These are phyloP conservation scores for Atrina japonica DNA, from an alignment of 2,888 invertebrate genomes.

Conservation along the genomic window DNA sequence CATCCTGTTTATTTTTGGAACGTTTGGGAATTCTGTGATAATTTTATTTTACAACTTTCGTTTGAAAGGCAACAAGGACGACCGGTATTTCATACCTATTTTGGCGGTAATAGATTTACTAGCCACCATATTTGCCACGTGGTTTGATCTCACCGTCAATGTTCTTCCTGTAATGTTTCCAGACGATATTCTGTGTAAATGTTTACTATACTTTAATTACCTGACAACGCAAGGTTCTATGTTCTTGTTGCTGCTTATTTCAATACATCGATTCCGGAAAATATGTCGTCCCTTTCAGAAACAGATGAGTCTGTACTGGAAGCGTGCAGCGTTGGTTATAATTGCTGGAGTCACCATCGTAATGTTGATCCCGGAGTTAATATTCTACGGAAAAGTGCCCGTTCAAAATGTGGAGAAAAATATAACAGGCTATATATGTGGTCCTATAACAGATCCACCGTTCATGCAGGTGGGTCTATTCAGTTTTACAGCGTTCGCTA, in stretches of 20 bases:
- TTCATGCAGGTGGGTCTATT: slow-evolving; percentile 17
- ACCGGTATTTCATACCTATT: slow-evolving; percentile 33
- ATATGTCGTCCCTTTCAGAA: slow-evolving; percentile 29
- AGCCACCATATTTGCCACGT: slow-evolving; percentile 13
- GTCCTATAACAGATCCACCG: slow-evolving; percentile 18
- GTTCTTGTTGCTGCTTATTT: slow-evolving; percentile 21
- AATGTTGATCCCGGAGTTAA: slow-evolving; percentile 19
- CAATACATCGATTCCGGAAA: slow-evolving; percentile 29
- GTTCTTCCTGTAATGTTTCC: slow-evolving; percentile 27
- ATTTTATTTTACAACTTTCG: slow-evolving; percentile 24
- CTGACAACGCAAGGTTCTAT: slow-evolving; percentile 21
- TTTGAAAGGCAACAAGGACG: slow-evolving; percentile 19
- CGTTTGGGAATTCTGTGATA: slow-evolving; percentile 22
- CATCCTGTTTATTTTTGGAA: slow-evolving; percentile 20
- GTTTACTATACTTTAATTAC: slow-evolving; percentile 16
- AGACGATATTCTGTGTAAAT: slow-evolving; percentile 20
- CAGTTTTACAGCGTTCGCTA: slow-evolving; percentile 17
- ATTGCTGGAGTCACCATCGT: slow-evolving; percentile 8
- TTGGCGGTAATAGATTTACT: slow-evolving; percentile 22
- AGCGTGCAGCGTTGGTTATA: slow-evolving; percentile 2
- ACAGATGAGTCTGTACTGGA: slow-evolving; percentile 25
- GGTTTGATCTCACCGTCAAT: slow-evolving; percentile 14
- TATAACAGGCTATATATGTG: slow-evolving; percentile 26
- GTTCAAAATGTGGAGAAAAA: slow-evolving; percentile 14
- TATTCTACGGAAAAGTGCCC: slow-evolving; percentile 25